A percentile compares a stretch with the other conserved stretches of the same genome.
Evolutionary conservation across 1,140 invertebrate genomes (phyloP).

Genomic region (Geopemphigus sp.): DNA sequence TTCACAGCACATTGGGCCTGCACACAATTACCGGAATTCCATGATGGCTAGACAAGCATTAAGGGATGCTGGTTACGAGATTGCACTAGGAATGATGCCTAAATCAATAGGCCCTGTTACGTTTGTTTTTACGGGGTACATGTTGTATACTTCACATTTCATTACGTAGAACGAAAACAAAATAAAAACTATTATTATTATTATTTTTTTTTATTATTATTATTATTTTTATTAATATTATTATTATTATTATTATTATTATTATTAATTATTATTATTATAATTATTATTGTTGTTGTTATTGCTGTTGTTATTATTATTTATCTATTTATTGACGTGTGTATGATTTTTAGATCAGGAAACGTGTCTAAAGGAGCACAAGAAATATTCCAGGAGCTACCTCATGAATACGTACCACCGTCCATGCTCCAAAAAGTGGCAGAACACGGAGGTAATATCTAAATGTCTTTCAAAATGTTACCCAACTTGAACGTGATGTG

Average conservation of each 20-base stretch:
- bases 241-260: too few species aligned
- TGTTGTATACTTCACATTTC: neutral
- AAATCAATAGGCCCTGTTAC: conserved; percentile 96
- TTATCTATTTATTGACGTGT: too few species aligned
- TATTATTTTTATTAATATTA: too few species aligned
- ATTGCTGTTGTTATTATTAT: too few species aligned
- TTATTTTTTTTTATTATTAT: neutral
- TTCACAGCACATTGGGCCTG: conserved; percentile 89
- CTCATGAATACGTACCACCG: conserved; percentile 95
- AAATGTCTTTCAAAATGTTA: neutral
- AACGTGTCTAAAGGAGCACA: conserved; percentile 76
- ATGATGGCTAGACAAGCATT: conserved; percentile 97
- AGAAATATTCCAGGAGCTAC: conserved; percentile 95
- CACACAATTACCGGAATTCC: conserved; percentile 96
- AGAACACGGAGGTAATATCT: conserved; percentile 84
- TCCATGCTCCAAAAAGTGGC: conserved; percentile 93
- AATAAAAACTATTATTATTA: neutral
- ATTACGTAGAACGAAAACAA: too few species aligned
- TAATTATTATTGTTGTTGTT: too few species aligned
- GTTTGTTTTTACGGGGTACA: conserved; percentile 95
- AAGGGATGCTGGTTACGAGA: conserved; percentile 96
- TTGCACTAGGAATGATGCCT: conserved; percentile 95
- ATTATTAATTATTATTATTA: neutral
- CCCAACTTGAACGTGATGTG: too few species aligned
- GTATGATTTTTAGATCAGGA: conserved; percentile 52